Evolutionary conservation across 2,888 invertebrate species (phyloP), one percentile per base, ranked within the genome.

Genomic region (Linnaemya tessellans): DNA sequence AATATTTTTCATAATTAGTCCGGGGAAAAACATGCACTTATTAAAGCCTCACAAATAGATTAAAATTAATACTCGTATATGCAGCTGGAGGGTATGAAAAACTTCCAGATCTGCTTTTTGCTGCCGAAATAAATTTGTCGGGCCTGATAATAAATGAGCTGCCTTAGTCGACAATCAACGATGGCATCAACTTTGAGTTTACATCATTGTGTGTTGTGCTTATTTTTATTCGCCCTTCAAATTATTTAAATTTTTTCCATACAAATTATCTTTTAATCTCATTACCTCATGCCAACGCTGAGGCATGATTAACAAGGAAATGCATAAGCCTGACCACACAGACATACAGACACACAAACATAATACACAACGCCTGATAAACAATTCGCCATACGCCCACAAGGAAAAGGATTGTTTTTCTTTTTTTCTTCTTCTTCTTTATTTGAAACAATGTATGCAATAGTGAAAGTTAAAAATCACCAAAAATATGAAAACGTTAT

Each of bases 401-500:
- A 38, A 80, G 71, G 38, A 71, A 80, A 80, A 65, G 64, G 71
- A 73, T 73, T 80, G 43, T 38, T 38, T 60, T 5, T n/a, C n/a
- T n/a, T n/a, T n/a, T n/a, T n/a, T 7, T n/a, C 20, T 51, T 8
- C 8, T 11, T 15, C n/a, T 1, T 49, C 49, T 1, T 65, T 4
- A 10, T 43, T 30, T 70, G n/a, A 70, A 64, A 70, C 62, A 79
- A 79, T 70, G 62, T 60, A 22, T 43, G 41, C 54, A 70, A 70
- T 79, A 62, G 70, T 73, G 73, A 80, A 80, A 80, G 80, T 80
- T 65, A 30, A 65, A 71, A 71, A 65, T 56, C 38, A 18, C 54
- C 10, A 22, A 64, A 38, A 73, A 65, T n/a, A 30, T 41, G 38
- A 22, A 67, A 64, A 68, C 20, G 41, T 46, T 70, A 46, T 60